Base-by-base conservation (phyloP, 2,113 vertebrate species). In the Trematomus loennbergii region DNA sequence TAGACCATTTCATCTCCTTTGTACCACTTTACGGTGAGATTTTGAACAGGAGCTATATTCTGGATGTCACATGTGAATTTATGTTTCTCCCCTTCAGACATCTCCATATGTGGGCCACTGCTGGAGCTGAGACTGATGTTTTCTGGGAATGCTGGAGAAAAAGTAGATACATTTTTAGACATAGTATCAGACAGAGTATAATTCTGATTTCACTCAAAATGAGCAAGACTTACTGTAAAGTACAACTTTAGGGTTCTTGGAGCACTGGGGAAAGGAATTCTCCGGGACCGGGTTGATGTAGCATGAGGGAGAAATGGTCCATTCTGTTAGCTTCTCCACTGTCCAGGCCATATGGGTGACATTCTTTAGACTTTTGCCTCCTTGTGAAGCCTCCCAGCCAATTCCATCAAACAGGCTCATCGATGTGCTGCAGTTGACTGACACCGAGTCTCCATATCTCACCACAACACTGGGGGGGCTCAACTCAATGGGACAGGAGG, bases 161-260 rank as follows among this genome's bases (percentile, higher is more conserved):
- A 65, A 50, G 15, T 20, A 59, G 2, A 36, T 5, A 29, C 0
- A 1, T 71, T 75, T 62, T 79, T 1, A 75, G 50, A 53, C 36
- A 66, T 4, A 18, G n/a, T 63, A 12, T 18, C 3, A 11, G 4
- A 1, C 18, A 40, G 36, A 9, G 17, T 0, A 12, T n/a, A 1
- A 60, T 4, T 45, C 5, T 46, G 5, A 55, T 25, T 70, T 5
- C 25, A 15, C 2, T 1, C 10, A 43, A 46, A 66, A 59, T 25
- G 53, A 55, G 4, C 1, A 46, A 57, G 15, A 94, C 94, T 92
- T 85, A 95, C 94, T 87, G 79, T 94, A 95, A 22, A 96, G 1
- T 0, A n/a, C 8, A 61, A 95, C 0, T 40, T 12, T 0, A 16
- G 68, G 0, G 0, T 0, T 3, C 78, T 61, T 8, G 0, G 0